These are phyloP conservation scores for Zaprionus kolodkinae DNA, from an alignment of 1,140 invertebrate species.

Conservation along the genomic window DNA sequence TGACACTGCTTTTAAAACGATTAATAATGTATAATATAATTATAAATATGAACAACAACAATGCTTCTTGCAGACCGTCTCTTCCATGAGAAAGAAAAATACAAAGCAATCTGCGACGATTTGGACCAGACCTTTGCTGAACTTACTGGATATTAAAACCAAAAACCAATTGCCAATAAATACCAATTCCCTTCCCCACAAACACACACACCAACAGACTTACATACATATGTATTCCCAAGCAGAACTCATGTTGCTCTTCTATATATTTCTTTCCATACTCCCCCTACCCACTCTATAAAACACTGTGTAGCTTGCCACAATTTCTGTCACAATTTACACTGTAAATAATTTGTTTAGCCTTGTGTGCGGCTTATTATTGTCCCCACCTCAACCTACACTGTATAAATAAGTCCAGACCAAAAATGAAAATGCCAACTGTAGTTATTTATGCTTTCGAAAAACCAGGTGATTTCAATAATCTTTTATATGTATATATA, in stretches of 20 bases:
- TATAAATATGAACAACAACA: constrained; percentile 64
- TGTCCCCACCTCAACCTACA: constrained; percentile 36
- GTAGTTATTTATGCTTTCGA: constrained; percentile 75
- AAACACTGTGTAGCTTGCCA: constrained; percentile 34
- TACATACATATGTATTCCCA: background rate
- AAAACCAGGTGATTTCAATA: constrained; percentile 70
- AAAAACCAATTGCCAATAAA: constrained; percentile 47
- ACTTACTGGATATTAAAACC: constrained; percentile 92
- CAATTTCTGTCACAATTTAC: constrained; percentile 54
- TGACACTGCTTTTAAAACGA: constrained; percentile 63
- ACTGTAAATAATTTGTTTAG: constrained; percentile 81
- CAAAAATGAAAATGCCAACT: constrained; percentile 64
- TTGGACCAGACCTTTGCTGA: constrained; percentile 98
- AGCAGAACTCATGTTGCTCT: constrained; percentile 36
- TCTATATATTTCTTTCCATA: constrained; percentile 15
- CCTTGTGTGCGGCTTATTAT: constrained; percentile 32
- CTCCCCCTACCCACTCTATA: background rate
- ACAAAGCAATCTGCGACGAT: constrained; percentile 98
- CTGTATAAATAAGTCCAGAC: constrained; percentile 70
- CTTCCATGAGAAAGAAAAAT: constrained; percentile 97
- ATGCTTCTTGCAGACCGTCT: constrained; percentile 92
- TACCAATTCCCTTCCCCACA: constrained; percentile 43
- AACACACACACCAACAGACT: constrained; percentile 15
- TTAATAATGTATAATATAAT: constrained; percentile 39
- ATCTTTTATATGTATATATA: constrained; percentile 43